Base-by-base conservation (phyloP, 2,797 vertebrate genomes). In the Rhyacichthys aspro region DNA sequence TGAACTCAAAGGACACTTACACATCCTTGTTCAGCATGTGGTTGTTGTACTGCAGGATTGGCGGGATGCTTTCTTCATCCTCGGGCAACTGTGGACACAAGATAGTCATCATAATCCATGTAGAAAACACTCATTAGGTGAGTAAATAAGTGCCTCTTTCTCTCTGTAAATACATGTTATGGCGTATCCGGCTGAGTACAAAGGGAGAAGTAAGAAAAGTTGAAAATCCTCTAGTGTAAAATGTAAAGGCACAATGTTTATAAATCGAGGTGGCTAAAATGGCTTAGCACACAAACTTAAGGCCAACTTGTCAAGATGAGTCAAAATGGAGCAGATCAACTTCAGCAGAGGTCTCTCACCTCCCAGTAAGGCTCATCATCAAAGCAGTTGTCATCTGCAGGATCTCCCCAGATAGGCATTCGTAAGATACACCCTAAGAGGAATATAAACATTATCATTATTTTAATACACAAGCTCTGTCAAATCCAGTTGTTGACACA, bases 281-380 rank as follows among this genome's bases (percentile, higher is more conserved):
- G 8, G 38, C 32, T 55, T 1, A 1, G 23, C 7, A 17, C 23
- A 46, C 15, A 6, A 37, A 59, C 45, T 3, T 28, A 28, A 28
- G 23, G 23, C 23, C 23, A 28, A 28, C 23, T 28, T 28, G 23
- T 28, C 23, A 18, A 5, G 0, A 3, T 28, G 7, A n/a, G 58
- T 63, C 17, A 8, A 9, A 43, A n/a, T 1, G 6, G 3, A 60
- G 1, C 11, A 33, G 1, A 33, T 12, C 3, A 10, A 12, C 9
- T 37, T 12, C 17, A 33, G 5, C 18, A 32, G 32, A 2, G n/a
- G 2, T 58, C 18, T 42, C 80, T 93, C 72, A 98, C 98, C 95
- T 98, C 95, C 97, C 98, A 98, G 84, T 98, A 99, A 2, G 91
- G 0, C 1, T 85, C 90, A 33, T 99, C 98, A 41, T 97, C 93